Evolutionary conservation across 2,888 invertebrate genomes (phyloP), one percentile per base, ranked within the genome.

Genomic region (Troglohyphantes excavatus): DNA sequence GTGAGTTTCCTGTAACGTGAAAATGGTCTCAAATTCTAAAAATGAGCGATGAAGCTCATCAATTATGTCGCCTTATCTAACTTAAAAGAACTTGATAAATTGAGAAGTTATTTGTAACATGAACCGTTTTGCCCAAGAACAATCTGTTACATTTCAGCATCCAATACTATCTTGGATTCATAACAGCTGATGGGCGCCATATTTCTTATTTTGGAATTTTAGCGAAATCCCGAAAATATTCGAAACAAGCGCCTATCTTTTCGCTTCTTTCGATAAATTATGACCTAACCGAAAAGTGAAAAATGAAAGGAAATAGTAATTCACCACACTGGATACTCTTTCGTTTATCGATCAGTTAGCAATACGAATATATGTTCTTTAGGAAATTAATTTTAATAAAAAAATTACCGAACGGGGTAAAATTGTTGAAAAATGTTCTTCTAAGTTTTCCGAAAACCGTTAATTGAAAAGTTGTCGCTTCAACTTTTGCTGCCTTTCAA

Each of bases 341-440:
- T 19, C 29, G 33, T 33, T 23, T 2, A 75, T 61, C 21, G 29
- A 75, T 75, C 26, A 29, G 19, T 27, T 19, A 29, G 27, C 59
- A 53, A 75, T 39, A 21, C 43, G 43, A 72, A 72, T 72, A 21
- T 19, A 23, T 43, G 39, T 72, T n/a, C 26, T 19, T 27, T 26
- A 11, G 9, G 27, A 33, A 75, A 75, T 75, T 59, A 75, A 75
- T 59, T 43, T 23, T 13, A 72, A 46, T 72, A 72, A 72, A 72
- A 72, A 13, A 21, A 23, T 43, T 19, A 39, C 39, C n/a, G 43
- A 72, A 33, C 68, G 19, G n/a, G 33, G n/a, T 68, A 72, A 43
- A 33, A 65, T 33, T 19, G 72, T 23, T 21, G 72, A 39, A 26
- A 46, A 43, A 72, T 39, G 72, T 13, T 13, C n/a, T n/a, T n/a